Evolutionary conservation across 2,888 invertebrate species (phyloP), one percentile per base, ranked within the genome.

Genomic region (Archaeoteleia sp.): DNA sequence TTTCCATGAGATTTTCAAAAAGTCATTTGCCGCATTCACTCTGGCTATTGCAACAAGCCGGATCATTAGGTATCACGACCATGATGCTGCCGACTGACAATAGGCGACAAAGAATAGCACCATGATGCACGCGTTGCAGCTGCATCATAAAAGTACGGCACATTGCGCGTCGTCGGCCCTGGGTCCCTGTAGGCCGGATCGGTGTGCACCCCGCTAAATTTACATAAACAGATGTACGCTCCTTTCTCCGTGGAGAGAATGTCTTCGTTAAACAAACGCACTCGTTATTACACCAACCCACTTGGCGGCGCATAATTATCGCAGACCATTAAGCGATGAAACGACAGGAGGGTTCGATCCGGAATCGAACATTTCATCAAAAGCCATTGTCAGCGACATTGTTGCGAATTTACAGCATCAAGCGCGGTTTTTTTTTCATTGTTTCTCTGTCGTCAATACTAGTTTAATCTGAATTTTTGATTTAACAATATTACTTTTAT

Each of bases 1-100:
- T 20, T 25, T 30, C 39, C 55, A 58, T 40, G 55, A 71, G 63
- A 69, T 61, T 73, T 71, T 73, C 69, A 71, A 73, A 73, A 73
- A 71, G 69, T 73, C 70, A 71, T 73, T 67, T 65, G 20, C 46
- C 17, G 14, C 42, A 27, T 48, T 58, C 57, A 53, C 20, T 29
- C 43, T n/a, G 37, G 20, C 51, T 15, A 32, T 51, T 42, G 48
- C 48, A 65, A 71, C 69, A 70, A 60, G 62, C 67, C 65, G 35
- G 55, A 71, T 71, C 71, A 71, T 71, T 73, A 71, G 67, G 61
- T 67, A 51, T 69, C 55, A 51, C 51, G 17, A 45, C 42, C 35
- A 63, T 27, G 48, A 54, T 58, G 37, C 27, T 35, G 58, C 25
- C 13, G 42, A 27, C n/a, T 48, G 53, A 63, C 62, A 63, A 63